These are phyloP conservation scores for Drosophila neoperkinsi DNA, from an alignment of 2,888 invertebrate species.

Conservation along the genomic window DNA sequence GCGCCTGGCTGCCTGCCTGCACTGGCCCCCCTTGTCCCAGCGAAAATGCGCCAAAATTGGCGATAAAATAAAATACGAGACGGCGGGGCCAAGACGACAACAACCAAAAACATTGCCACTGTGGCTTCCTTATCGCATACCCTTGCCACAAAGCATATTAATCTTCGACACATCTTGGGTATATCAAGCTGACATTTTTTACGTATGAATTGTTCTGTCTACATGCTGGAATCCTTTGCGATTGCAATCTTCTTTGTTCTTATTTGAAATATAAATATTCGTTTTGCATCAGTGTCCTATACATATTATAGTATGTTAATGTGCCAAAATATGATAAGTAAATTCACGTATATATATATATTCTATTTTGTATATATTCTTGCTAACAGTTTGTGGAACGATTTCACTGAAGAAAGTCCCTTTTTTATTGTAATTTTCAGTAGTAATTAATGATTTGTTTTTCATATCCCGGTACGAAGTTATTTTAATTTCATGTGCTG, in stretches of 20 bases:
- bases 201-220: background rate
- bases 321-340: background rate
- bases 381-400: background rate
- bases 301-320: background rate
- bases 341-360: background rate
- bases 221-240: background rate
- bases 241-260: background rate
- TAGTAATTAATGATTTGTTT: background rate
- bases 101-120: conserved; percentile 45
- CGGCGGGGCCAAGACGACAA: conserved; percentile 54
- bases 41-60: conserved; percentile 72
- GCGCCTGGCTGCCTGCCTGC: background rate
- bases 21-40: background rate
- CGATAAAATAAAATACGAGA: conserved; percentile 77
- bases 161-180: conserved; percentile 6
- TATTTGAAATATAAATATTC: background rate
- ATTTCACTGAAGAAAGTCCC: background rate
- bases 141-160: conserved; percentile 14
- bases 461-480: background rate
- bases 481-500: background rate
- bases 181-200: background rate
- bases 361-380: background rate
- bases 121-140: conserved; percentile 48
- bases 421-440: background rate
- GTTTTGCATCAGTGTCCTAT: background rate